These are phyloP conservation scores for Gobiocypris rarus DNA, from an alignment of 2,113 vertebrate species.

Conservation along the genomic window DNA sequence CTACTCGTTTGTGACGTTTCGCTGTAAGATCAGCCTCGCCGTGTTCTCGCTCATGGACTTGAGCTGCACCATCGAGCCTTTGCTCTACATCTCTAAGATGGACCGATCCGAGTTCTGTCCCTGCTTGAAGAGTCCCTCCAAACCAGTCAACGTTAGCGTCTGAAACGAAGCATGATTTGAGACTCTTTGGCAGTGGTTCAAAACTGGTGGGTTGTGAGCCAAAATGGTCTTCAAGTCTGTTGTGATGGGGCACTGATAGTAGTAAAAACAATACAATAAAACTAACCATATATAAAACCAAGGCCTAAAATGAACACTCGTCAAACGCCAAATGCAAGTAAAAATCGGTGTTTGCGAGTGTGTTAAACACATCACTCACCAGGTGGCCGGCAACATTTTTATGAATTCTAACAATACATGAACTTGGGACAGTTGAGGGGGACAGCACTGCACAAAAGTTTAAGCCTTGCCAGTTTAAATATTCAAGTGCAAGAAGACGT, in stretches of 20 bases:
- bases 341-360: too few species aligned
- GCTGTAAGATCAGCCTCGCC: conserved; percentile 68
- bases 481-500: too few species aligned
- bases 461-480: too few species aligned
- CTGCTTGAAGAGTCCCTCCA: conserved; percentile 38
- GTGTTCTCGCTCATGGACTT: conserved; percentile 76
- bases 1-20: conserved; percentile 61
- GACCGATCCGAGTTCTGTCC: conserved; percentile 50
- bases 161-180: conserved; percentile 35
- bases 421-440: too few species aligned
- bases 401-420: too few species aligned
- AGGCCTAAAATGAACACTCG: too few species aligned
- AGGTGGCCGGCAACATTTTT: too few species aligned
- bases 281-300: too few species aligned
- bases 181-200: background rate
- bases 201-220: background rate
- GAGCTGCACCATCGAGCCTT: conserved; percentile 77
- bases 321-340: too few species aligned
- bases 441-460: too few species aligned
- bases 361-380: too few species aligned
- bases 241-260: background rate
- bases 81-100: conserved; percentile 75
- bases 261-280: background rate
- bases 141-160: background rate
- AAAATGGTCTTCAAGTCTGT: background rate